Evolutionary conservation across 2,113 vertebrate species (phyloP).

Genomic region (Phyllostomus hastatus): DNA sequence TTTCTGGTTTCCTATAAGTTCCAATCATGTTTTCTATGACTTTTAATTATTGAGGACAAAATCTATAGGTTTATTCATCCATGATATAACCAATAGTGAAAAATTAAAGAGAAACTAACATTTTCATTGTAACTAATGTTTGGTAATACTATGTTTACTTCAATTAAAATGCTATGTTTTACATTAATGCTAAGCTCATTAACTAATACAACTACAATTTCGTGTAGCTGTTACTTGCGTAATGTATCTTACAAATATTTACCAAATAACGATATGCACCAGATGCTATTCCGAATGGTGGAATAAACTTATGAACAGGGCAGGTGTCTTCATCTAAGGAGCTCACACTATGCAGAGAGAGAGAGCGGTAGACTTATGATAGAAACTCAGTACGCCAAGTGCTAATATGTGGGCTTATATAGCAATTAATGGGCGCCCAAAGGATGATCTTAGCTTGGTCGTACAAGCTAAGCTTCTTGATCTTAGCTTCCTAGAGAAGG

Average conservation of each 20-base stretch:
- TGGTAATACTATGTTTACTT: not conserved
- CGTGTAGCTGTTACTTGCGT: not conserved
- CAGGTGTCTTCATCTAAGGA: not conserved
- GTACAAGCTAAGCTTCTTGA: not conserved
- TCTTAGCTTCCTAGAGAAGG: not conserved
- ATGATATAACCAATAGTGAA: not conserved
- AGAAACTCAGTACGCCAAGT: not conserved
- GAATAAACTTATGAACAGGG: not conserved
- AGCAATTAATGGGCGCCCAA: not conserved
- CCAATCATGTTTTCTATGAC: not conserved
- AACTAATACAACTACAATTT: not conserved
- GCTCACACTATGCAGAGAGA: not conserved
- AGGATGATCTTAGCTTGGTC: not conserved
- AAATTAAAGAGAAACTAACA: constrained; percentile 6
- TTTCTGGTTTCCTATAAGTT: not conserved
- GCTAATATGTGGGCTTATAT: not conserved
- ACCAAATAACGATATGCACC: not conserved
- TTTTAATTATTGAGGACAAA: not conserved
- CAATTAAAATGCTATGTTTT: not conserved
- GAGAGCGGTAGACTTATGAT: not conserved
- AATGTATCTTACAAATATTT: constrained; percentile 28
- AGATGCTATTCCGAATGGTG: constrained; percentile 1
- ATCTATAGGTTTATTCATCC: not conserved
- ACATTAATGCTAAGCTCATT: not conserved
- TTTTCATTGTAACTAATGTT: not conserved